Conservation (phyloP, 2,888 invertebrate genomes). For the Bembecia ichneumoniformis region DNA sequence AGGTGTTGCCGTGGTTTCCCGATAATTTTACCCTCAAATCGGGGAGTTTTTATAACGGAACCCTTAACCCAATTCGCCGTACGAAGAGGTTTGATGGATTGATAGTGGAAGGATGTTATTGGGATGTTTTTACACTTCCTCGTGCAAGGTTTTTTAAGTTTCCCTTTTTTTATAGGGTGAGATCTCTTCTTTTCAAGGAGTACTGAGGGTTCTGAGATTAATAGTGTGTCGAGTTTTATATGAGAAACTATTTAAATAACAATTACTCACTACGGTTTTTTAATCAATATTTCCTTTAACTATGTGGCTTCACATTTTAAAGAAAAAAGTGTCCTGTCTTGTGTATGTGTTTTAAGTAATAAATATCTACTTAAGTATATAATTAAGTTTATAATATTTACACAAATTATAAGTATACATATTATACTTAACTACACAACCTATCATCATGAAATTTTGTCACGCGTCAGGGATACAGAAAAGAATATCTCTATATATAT, state of each 20-base stretch:
- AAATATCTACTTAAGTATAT: no score
- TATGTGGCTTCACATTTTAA: no score
- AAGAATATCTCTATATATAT: no score
- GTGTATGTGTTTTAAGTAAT: no score
- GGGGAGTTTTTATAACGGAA: slow-evolving; percentile 25
- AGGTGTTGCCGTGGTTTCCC: slow-evolving; percentile 21
- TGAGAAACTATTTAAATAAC: neutral
- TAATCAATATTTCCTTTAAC: no score
- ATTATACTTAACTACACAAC: no score
- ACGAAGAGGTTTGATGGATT: slow-evolving; percentile 35
- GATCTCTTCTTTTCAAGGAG: neutral
- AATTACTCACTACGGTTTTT: no score
- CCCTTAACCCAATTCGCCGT: slow-evolving; percentile 32
- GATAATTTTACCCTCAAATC: slow-evolving; percentile 20
- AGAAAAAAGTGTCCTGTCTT: no score
- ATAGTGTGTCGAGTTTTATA: neutral
- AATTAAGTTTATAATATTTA: no score
- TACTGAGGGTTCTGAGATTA: neutral
- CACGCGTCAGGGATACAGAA: no score
- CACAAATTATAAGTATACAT: no score
- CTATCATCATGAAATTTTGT: no score
- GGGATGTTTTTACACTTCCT: neutral
- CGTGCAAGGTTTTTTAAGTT: neutral
- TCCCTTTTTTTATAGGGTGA: neutral
- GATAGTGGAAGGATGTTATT: slow-evolving; percentile 21